These are phyloP conservation scores for Pachydiplax longipennis DNA, from an alignment of 2,888 invertebrate species.

Conservation along the genomic window DNA sequence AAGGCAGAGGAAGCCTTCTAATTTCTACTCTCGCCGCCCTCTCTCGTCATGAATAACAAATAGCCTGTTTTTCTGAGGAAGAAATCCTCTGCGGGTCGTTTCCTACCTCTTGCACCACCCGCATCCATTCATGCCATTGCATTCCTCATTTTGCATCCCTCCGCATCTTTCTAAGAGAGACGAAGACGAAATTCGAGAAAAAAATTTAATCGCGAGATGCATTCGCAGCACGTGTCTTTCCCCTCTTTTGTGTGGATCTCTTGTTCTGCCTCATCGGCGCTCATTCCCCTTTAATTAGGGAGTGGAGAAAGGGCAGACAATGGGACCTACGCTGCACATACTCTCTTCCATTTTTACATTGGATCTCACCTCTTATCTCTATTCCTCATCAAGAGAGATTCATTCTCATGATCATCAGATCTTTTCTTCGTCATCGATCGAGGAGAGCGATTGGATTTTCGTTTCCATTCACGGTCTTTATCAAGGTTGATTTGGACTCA, in stretches of 20 bases:
- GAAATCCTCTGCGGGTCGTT: neutral
- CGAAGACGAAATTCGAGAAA: neutral
- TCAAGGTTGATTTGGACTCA: too few species aligned
- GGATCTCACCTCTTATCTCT: neutral
- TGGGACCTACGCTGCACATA: neutral
- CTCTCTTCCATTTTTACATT: neutral
- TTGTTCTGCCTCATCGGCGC: neutral
- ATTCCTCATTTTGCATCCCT: neutral
- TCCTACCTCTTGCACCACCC: neutral
- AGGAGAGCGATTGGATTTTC: too few species aligned
- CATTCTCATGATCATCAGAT: neutral
- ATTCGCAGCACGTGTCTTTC: neutral
- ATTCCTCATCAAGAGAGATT: neutral
- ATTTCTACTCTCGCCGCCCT: neutral
- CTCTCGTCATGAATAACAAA: neutral
- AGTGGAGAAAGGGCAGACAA: neutral
- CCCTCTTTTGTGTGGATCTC: neutral
- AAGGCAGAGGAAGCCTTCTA: neutral
- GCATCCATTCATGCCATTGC: neutral
- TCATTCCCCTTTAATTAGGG: constrained; percentile 23
- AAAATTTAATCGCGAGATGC: neutral
- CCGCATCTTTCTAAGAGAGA: neutral
- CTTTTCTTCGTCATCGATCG: too few species aligned
- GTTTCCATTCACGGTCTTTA: neutral
- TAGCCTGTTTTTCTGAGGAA: neutral